Evolutionary conservation across 2,113 vertebrate genomes (phyloP), one percentile per base, ranked within the genome.

Genomic region (Notiomystis cincta): DNA sequence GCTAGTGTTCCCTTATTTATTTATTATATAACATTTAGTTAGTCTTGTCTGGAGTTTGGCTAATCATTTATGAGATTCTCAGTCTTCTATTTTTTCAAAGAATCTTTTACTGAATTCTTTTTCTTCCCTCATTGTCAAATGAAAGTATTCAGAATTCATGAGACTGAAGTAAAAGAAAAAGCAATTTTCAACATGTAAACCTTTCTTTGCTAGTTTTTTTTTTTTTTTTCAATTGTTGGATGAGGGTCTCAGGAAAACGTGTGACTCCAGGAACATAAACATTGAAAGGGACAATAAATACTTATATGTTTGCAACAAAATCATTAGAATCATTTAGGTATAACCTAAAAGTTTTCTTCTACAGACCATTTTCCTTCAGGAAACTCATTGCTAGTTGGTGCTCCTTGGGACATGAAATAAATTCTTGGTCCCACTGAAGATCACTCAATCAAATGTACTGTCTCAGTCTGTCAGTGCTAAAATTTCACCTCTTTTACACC

Each of bases 191-290:
- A 37, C 5, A 11, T 4, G 1, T 28, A 45, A 66, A 71, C 3
- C 0, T 10, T 25, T 16, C 7, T n/a, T 37, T 47, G 3, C 9
- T 23, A 47, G 3, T 6, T 19, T 13, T 2, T 45, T 21, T 38
- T 27, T 24, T 5, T 47, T 45, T 40, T 65, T 35, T 22, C 8
- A 45, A 15, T 17, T 53, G 4, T 37, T 54, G 20, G 19, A 47
- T 61, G 18, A 72, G 12, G 9, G n/a, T 82, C 8, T 56, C 24
- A 82, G 61, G 44, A 76, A 69, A 80, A 76, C 3, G 2, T 35
- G 38, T 51, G 44, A 44, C 22, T 51, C 20, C 28, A 65, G 58
- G 14, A 45, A 57, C 11, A 78, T 13, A 77, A 51, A 66, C 8
- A 71, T 50, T 89, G 33, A 73, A 80, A 54, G 14, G 6, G 38